These are phyloP conservation scores for Lycorma delicatula DNA, from an alignment of 1,140 invertebrate species.

Conservation along the genomic window DNA sequence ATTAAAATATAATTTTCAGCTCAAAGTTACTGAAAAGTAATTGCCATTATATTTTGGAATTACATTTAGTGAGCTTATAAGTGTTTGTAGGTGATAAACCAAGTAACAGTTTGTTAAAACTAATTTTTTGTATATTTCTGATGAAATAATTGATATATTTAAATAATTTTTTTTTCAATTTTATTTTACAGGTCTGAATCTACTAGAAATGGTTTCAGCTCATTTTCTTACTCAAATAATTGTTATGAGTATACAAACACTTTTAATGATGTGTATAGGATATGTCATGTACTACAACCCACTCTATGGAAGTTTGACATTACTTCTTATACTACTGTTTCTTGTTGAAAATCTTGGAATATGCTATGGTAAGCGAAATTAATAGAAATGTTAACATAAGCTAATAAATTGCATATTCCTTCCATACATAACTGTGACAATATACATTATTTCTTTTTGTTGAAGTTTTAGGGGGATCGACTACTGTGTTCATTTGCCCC, in stretches of 20 bases:
- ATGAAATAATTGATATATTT: background rate
- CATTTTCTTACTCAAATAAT: constrained; percentile 25
- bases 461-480: too few species aligned
- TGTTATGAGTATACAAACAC: constrained; percentile 24
- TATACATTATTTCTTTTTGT: too few species aligned
- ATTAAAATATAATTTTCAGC: too few species aligned
- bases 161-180: background rate
- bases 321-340: constrained; percentile 18
- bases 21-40: too few species aligned
- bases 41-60: too few species aligned
- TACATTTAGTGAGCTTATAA: too few species aligned
- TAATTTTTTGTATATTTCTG: background rate
- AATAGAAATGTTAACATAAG: too few species aligned
- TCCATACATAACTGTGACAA: too few species aligned
- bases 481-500: too few species aligned
- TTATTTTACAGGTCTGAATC: constrained; percentile 24
- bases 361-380: constrained; percentile 25
- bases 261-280: constrained; percentile 23
- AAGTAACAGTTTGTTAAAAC: background rate
- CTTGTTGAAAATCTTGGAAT: constrained; percentile 25
- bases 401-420: too few species aligned
- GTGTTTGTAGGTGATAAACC: too few species aligned
- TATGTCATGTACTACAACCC: constrained; percentile 25
- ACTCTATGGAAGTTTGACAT: constrained; percentile 19
- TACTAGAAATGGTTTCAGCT: constrained; percentile 25